These are phyloP conservation scores for Tragelaphus oryx DNA, from an alignment of 2,797 vertebrate genomes.

Conservation along the genomic window DNA sequence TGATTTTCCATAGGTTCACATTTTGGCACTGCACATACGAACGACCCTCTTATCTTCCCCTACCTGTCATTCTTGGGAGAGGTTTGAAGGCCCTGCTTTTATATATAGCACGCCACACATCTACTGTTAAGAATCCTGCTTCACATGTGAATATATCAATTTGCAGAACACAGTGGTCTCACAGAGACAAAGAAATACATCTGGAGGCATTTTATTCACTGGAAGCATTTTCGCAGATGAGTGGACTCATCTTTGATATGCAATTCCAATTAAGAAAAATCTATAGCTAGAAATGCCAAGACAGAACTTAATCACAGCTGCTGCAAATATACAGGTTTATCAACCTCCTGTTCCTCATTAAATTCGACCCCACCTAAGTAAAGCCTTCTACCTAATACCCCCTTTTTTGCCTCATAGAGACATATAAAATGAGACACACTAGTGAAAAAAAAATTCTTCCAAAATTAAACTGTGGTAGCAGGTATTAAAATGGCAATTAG, in stretches of 20 bases:
- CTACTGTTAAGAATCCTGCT: constrained; percentile 37
- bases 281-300: constrained; percentile 28
- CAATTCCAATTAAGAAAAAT: constrained; percentile 41
- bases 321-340: constrained; percentile 30
- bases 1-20: neutral
- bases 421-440: constrained; percentile 38
- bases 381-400: constrained; percentile 1
- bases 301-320: constrained; percentile 10
- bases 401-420: constrained; percentile 60
- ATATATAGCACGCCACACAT: constrained; percentile 16
- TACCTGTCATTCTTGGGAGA: neutral
- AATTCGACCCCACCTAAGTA: neutral
- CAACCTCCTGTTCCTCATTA: neutral
- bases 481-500: constrained; percentile 43
- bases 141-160: constrained; percentile 30
- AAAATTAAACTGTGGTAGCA: constrained; percentile 55
- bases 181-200: constrained; percentile 51
- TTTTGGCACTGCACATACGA: neutral
- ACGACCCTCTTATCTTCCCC: neutral
- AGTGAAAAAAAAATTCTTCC: constrained; percentile 18
- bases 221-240: constrained; percentile 36
- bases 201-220: constrained; percentile 35
- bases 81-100: constrained; percentile 11
- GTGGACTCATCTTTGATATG: constrained; percentile 29
- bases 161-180: constrained; percentile 55